These are phyloP conservation scores for Tortrix viridana DNA, from an alignment of 2,888 invertebrate genomes.

Conservation along the genomic window DNA sequence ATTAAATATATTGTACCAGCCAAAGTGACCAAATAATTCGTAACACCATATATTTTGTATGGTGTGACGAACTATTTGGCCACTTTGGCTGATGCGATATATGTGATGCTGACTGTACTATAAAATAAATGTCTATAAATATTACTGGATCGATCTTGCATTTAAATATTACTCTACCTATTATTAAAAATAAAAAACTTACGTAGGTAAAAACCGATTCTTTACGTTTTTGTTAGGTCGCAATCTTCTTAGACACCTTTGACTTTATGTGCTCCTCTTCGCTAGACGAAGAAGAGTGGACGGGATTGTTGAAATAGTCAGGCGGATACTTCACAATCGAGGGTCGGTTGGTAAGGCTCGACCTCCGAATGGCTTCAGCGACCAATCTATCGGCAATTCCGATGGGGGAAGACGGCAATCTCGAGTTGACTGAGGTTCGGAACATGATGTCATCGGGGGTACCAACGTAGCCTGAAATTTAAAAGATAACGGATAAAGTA, in stretches of 20 bases:
- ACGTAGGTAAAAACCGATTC: background rate
- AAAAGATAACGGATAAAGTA: background rate
- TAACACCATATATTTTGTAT: too few relatives aligned
- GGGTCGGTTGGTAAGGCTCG: constrained; percentile 69
- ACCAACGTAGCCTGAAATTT: constrained; percentile 63
- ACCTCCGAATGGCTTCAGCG: constrained; percentile 70
- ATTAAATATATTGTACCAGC: too few relatives aligned
- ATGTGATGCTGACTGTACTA: too few relatives aligned
- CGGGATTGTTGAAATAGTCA: constrained; percentile 68
- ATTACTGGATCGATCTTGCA: too few relatives aligned
- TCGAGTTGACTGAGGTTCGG: constrained; percentile 53
- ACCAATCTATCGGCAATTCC: constrained; percentile 70
- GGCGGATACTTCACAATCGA: constrained; percentile 72
- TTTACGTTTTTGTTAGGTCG: constrained; percentile 23
- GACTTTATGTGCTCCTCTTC: constrained; percentile 59
- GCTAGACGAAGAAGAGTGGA: constrained; percentile 68
- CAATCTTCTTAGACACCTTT: constrained; percentile 41
- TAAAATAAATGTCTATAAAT: too few relatives aligned
- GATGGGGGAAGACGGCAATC: constrained; percentile 58
- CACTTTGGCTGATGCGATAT: too few relatives aligned
- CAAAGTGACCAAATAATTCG: too few relatives aligned
- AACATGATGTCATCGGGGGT: constrained; percentile 59
- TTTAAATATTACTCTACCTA: too few relatives aligned
- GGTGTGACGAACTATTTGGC: too few relatives aligned
- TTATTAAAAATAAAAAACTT: background rate